Base-by-base conservation (phyloP, 2,113 vertebrate species). In the Stigmatopora nigra region DNA sequence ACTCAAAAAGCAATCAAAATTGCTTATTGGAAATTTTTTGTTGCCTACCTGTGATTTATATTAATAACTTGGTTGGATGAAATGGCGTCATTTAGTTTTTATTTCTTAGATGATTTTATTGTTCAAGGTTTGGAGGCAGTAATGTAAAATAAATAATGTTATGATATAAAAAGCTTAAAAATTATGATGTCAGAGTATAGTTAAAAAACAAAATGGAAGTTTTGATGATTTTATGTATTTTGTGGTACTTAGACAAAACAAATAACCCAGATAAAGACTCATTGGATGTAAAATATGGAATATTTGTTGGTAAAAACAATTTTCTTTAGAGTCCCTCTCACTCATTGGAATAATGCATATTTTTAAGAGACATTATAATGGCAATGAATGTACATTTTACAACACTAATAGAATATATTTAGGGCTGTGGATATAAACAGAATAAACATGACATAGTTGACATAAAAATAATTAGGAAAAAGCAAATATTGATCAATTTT, bases 201-300 rank as follows among this genome's bases (percentile, higher is more conserved):
- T 58, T n/a, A 16, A 61, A 64, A 15, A 22, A 16, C 56, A 19
- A 47, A 31, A 44, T 6, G 16, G 56, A 52, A 59, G 65, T 61
- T 73, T 71, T 46, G 12, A 68, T 73, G 53, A 63, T 65, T 73
- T 13, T 57, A 31, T 3, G 25, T 31, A 63, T 63, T 65, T 65
- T 67, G 53, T 38, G 36, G 56, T 58, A 44, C 46, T 19, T 56
- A 63, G n/a, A 53, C 45, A 69, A 41, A 81, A 78, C 22, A 49
- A 66, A 70, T 55, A 2, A 22, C 20, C 19, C 15, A 70, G 72
- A 73, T 67, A 79, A 68, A 31, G 25, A 56, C 25, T 5, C n/a
- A 10, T 56, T 31, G 53, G 53, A 56, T 56, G 14, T 56, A 15
- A 56, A 56, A 56, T 9, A 14, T 16, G 25, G 25, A 31, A 31